Evolutionary conservation across 37 sponge, comb jelly and placozoan species (phyloP).

Genomic region (Bolinopsis microptera): DNA sequence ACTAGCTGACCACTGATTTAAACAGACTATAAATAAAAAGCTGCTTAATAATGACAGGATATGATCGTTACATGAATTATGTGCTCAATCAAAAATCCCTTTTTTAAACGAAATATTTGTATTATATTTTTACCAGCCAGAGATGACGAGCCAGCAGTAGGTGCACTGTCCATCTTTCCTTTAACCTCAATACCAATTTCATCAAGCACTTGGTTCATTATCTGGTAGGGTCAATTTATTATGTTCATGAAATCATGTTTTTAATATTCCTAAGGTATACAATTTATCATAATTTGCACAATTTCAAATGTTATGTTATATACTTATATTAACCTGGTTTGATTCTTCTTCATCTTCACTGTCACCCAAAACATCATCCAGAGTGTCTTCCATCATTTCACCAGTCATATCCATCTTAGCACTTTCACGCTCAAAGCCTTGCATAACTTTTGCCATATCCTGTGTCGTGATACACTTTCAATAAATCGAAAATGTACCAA

Average conservation of each 20-base stretch:
- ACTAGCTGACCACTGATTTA: too few relatives aligned
- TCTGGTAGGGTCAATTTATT: not conserved
- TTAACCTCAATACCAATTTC: slow-evolving; percentile 97
- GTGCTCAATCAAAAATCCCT: too few relatives aligned
- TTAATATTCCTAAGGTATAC: too few relatives aligned
- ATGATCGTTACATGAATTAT: too few relatives aligned
- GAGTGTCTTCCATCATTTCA: slow-evolving; percentile 94
- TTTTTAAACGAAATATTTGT: too few relatives aligned
- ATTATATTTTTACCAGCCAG: slow-evolving; percentile 54
- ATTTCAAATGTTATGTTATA: too few relatives aligned
- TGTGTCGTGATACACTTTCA: too few relatives aligned
- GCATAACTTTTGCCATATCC: slow-evolving; percentile 86
- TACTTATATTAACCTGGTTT: slow-evolving; percentile 87
- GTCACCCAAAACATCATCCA: slow-evolving; percentile 85
- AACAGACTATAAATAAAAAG: too few relatives aligned
- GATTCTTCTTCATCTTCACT: slow-evolving; percentile 94
- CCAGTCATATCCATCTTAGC: slow-evolving; percentile 97
- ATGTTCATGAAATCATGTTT: not conserved
- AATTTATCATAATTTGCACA: too few relatives aligned
- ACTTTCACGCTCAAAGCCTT: slow-evolving; percentile 87
- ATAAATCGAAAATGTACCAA: too few relatives aligned
- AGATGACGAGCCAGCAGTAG: slow-evolving; percentile 38
- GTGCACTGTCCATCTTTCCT: slow-evolving; percentile 73
- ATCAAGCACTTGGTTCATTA: slow-evolving; percentile 88
- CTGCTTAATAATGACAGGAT: too few relatives aligned